Base-by-base conservation (phyloP, 2,113 vertebrate species). In the Ariopsis seemanni region DNA sequence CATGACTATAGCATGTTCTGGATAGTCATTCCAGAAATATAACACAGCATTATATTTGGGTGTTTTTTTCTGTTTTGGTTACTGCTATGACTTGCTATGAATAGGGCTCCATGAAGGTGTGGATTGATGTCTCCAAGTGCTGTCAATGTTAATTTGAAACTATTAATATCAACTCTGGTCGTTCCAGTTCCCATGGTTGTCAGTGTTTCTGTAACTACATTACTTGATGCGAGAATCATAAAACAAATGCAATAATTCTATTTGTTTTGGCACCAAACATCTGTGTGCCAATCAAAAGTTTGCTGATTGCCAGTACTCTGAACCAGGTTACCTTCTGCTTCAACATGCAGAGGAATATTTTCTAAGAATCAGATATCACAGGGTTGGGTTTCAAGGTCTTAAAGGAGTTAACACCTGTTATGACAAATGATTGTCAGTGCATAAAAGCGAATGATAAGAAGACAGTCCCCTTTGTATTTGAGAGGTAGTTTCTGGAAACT, bases 361-460 rank as follows among this genome's bases (percentile, higher is more conserved):
- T 87, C 88, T 79, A 91, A 83, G 67, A 83, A 58, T 90, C 84
- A 91, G 89, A 92, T 84, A 77, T 80, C 88, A 84, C 48, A 53
- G 89, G 88, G 83, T 93, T 91, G 50, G 86, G 87, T 94, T 92
- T 92, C 92, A 86, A 84, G 5, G 52, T 88, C 82, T 86, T 84
- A 88, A 78, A 82, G 83, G 85, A 85, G 92, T 90, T 57, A 80
- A 89, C 86, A 87, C 90, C 86, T 90, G 4, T 30, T 78, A 85
- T 90, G 89, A 90, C 87, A 88, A 88, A 65, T 90, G 89, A 90
- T 91, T 93, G 87, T 92, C 88, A 86, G 85, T 82, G 55, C 82
- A 83, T 85, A 84, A 79, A 83, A 91, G 90, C 74, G 91, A 92
- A 90, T 87, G 15, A 48, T 82, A 48, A 88, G 84, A 93, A 93